phyloP scores from a whole-genome alignment of 2,113 vertebrate genomes.

The Triplophysa tibetana region DNA sequence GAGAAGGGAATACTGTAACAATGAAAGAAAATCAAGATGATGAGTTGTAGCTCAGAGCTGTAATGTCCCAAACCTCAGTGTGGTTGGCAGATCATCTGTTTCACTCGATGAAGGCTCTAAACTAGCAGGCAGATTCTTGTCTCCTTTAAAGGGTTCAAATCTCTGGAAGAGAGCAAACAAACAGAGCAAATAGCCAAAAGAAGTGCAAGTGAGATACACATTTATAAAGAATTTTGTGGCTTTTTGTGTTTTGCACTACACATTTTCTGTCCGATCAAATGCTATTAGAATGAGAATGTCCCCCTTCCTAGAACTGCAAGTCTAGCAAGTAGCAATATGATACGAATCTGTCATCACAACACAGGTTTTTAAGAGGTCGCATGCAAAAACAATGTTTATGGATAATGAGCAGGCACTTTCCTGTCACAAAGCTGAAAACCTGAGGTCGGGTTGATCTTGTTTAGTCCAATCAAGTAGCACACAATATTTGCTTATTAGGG shows the following conservation, averaged over 20 bases:
- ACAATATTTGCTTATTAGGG: too few relatives aligned
- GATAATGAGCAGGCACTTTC: background rate
- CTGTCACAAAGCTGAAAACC: too few relatives aligned
- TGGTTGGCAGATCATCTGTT: slow-evolving; percentile 80
- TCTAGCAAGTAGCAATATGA: too few relatives aligned
- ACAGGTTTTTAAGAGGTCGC: too few relatives aligned
- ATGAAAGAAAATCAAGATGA: slow-evolving; percentile 15
- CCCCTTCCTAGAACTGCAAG: too few relatives aligned
- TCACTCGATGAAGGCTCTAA: slow-evolving; percentile 91
- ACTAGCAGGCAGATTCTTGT: slow-evolving; percentile 92
- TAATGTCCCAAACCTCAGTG: slow-evolving; percentile 80
- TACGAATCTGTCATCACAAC: too few relatives aligned
- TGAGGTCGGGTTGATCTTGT: too few relatives aligned
- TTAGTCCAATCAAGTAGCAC: too few relatives aligned
- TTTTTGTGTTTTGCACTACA: background rate
- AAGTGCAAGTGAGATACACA: slow-evolving; percentile 27
- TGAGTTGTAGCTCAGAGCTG: background rate
- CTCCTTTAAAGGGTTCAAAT: slow-evolving; percentile 91
- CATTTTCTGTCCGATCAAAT: too few relatives aligned
- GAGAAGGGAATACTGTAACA: background rate
- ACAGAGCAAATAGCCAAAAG: slow-evolving; percentile 25
- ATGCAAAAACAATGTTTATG: background rate
- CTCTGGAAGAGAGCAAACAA: slow-evolving; percentile 74
- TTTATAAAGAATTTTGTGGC: background rate
- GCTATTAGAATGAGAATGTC: too few relatives aligned